Conservation (phyloP, 2,113 vertebrate species). For the Rissa tridactyla region DNA sequence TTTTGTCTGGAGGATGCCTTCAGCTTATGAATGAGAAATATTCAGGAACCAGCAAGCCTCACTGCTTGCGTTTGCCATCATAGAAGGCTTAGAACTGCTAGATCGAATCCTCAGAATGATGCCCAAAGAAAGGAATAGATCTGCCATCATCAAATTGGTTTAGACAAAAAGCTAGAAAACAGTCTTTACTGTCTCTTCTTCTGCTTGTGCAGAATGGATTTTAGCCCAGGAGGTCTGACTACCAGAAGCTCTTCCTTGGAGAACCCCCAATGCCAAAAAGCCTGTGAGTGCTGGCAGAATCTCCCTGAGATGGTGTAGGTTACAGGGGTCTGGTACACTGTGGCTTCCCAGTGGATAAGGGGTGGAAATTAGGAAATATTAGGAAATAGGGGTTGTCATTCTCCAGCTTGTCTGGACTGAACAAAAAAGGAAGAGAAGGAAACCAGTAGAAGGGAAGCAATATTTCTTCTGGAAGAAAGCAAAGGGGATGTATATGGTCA, state of each 20-base stretch:
- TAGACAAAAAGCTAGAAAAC: background rate
- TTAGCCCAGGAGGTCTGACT: background rate
- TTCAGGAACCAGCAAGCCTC: background rate
- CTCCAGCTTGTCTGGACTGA: background rate
- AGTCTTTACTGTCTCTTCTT: background rate
- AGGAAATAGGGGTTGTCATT: background rate
- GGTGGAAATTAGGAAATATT: background rate
- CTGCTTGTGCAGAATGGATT: background rate
- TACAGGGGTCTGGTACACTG: background rate
- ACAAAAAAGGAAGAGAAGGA: background rate
- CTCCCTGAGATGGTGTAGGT: background rate
- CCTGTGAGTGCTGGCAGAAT: background rate
- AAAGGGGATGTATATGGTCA: background rate
- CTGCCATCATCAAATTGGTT: background rate
- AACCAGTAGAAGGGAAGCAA: background rate
- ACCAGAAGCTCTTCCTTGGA: background rate
- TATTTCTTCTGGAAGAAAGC: background rate
- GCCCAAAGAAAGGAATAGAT: background rate
- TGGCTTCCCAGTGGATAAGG: background rate
- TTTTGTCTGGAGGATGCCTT: background rate
- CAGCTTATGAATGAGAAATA: background rate
- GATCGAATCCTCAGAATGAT: background rate
- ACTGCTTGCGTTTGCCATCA: background rate
- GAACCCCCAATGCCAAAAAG: background rate
- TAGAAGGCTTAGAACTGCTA: background rate